Evolutionary conservation across 92 coral and sea anemone species (phyloP).

Genomic region (Porites cylindrica): DNA sequence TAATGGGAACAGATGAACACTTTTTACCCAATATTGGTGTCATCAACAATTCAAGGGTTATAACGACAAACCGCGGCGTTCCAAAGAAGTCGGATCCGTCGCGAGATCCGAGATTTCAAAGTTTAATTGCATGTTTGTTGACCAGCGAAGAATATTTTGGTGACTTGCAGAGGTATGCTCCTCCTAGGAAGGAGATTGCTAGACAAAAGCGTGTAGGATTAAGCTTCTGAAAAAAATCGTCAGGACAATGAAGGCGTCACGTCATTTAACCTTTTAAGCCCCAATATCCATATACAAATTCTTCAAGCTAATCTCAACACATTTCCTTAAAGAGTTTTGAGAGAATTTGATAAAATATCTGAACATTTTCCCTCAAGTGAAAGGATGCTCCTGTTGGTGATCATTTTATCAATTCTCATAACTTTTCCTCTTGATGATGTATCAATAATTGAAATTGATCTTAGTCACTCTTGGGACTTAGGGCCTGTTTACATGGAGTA

Average conservation of each 20-base stretch:
- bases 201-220: constrained; percentile 24
- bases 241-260: background rate
- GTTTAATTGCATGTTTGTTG: constrained; percentile 70
- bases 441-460: no score
- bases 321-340: no score
- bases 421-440: no score
- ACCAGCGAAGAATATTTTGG: constrained; percentile 60
- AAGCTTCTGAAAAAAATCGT: constrained; percentile 7
- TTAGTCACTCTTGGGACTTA: no score
- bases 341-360: no score
- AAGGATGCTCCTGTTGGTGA: no score
- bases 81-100: constrained; percentile 50
- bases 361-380: no score
- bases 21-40: constrained; percentile 35
- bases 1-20: constrained; percentile 3
- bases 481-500: no score
- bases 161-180: constrained; percentile 75
- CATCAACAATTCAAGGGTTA: background rate
- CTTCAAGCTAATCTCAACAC: no score
- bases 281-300: no score
- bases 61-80: background rate
- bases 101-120: constrained; percentile 77
- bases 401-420: no score
- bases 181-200: constrained; percentile 27
- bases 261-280: no score